These are phyloP conservation scores for Candidula unifasciata DNA, from an alignment of 2,888 invertebrate species.

Conservation along the genomic window DNA sequence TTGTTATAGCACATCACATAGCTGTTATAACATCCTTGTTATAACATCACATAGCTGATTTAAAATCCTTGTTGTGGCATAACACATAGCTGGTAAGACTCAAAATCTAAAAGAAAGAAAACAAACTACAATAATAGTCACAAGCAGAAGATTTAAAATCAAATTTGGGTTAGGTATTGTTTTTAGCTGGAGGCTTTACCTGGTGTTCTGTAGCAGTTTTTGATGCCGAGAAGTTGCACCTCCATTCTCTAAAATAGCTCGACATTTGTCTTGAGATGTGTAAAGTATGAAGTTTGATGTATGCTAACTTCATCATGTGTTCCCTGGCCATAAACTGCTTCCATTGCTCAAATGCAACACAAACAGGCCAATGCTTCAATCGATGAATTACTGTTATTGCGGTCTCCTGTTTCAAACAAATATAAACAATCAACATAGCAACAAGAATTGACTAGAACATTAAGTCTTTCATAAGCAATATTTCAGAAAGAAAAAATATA, in stretches of 20 bases:
- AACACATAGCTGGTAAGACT: not conserved
- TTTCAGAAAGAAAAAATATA: not conserved
- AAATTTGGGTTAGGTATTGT: too few species aligned
- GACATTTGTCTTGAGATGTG: conserved; percentile 54
- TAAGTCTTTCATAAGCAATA: not conserved
- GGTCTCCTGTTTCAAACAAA: conserved; percentile 59
- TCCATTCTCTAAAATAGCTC: conserved; percentile 60
- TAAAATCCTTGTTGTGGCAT: too few species aligned
- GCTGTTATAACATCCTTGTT: too few species aligned
- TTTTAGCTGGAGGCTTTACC: too few species aligned
- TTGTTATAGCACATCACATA: too few species aligned
- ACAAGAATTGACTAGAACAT: not conserved
- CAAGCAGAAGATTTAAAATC: too few species aligned
- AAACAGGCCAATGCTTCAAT: conserved; percentile 67
- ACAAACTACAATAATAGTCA: too few species aligned
- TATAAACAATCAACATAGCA: not conserved
- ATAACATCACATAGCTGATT: too few species aligned
- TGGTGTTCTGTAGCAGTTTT: conserved; percentile 30
- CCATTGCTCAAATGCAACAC: conserved; percentile 70
- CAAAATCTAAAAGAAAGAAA: not conserved
- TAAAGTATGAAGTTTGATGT: conserved; percentile 55
- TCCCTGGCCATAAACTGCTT: conserved; percentile 63
- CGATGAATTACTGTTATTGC: conserved; percentile 61
- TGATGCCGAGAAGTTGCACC: conserved; percentile 14
- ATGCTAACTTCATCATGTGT: conserved; percentile 60